Evolutionary conservation across 2,113 vertebrate species (phyloP).

Genomic region (Tautogolabrus adspersus): DNA sequence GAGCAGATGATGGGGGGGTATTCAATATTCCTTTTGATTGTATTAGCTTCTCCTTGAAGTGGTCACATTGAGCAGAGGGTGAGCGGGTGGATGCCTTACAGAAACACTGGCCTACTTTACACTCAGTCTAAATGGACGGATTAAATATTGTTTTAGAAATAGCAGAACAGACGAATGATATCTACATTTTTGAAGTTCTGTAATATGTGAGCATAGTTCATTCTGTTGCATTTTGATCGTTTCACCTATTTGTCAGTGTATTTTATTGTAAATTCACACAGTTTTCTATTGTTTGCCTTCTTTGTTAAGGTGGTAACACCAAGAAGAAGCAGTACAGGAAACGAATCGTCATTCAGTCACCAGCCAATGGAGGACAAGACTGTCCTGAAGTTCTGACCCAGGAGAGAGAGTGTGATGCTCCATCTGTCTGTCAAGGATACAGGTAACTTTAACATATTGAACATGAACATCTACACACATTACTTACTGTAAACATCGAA

Average conservation of each 20-base stretch:
- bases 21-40: constrained; percentile 42
- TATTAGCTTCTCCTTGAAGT: constrained; percentile 26
- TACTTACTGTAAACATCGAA: not conserved
- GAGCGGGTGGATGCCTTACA: not conserved
- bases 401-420: constrained; percentile 90
- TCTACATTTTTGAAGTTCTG: not conserved
- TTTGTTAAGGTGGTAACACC: constrained; percentile 77
- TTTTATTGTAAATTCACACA: too few relatives aligned
- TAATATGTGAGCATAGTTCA: too few relatives aligned
- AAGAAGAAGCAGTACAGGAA: constrained; percentile 90
- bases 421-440: constrained; percentile 87
- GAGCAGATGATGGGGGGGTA: constrained; percentile 24
- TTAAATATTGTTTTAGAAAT: not conserved
- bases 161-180: not conserved
- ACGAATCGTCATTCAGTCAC: constrained; percentile 90
- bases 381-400: constrained; percentile 92
- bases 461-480: not conserved
- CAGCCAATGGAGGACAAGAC: constrained; percentile 93
- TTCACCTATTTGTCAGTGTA: too few relatives aligned
- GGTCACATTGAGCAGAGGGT: constrained; percentile 6
- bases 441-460: constrained; percentile 80
- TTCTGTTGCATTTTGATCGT: not conserved
- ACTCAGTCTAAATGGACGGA: not conserved
- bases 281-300: not conserved
- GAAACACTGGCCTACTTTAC: not conserved